Base-by-base conservation (phyloP, 2,888 invertebrate genomes). In the Phorcus lineatus region DNA sequence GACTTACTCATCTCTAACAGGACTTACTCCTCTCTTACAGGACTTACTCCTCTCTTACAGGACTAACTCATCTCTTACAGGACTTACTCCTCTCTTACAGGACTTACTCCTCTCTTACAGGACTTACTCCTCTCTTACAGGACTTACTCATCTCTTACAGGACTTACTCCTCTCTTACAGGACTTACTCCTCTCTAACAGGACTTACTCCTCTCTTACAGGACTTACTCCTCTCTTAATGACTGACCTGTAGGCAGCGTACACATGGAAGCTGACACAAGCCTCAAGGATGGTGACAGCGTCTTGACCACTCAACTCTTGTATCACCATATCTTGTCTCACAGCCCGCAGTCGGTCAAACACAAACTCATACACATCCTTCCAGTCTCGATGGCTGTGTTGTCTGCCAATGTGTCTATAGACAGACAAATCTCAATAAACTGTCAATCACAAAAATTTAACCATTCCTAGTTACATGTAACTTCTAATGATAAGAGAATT, bases 321-420 rank as follows among this genome's bases (percentile, higher is more conserved):
- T 84, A 97, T 95, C 0, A 96, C 95, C 93, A 96, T 94, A 90
- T 97, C 97, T 92, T 97, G 97, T 54, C 96, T 93, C 4, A 97
- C 94, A 0, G 96, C 95, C 87, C 96, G 93, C 80, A 97, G 93
- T 19, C 97, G 94, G 91, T 97, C 96, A 89, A 95, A 95, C 76
- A 97, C 94, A 93, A 96, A 97, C 91, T 96, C 95, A 90, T 97
- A 97, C 67, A 95, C 93, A 0, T 94, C 90, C 77, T 93, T 88
- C 93, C 95, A 95, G 17, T 94, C 92, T n/a, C 93, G 86, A 79
- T 94, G 92, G 0, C 83, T 81, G 66, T 81, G 87, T 1, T 87
- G 77, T 2, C 13, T 6, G 4, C 47, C 47, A 13, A 47, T 47
- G 13, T 47, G 57, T 57, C 57, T 57, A 24, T n/a, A 57, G 19